Percentiles rank a stretch among this genome's conserved stretches.
Conservation (phyloP, 2,113 vertebrate species). For the Nycticorax nycticorax region DNA sequence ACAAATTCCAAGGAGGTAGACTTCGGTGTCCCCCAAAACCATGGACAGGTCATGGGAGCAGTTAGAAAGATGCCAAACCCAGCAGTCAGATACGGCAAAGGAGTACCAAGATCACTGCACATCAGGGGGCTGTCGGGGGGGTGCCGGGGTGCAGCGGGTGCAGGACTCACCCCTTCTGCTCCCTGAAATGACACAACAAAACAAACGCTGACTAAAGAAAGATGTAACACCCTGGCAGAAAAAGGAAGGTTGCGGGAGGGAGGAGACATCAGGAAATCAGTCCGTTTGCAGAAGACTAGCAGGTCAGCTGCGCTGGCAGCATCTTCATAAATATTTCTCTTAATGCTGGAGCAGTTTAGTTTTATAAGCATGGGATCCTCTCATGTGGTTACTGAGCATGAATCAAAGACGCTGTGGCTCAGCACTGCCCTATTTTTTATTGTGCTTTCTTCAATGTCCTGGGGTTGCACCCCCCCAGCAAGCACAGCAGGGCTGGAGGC, state of each 20-base stretch:
- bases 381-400: slow-evolving; percentile 31
- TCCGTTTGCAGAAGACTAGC: neutral
- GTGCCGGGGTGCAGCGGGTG: fast-evolving
- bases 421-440: neutral
- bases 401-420: neutral
- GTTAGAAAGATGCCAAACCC: neutral
- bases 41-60: neutral
- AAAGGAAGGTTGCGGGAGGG: neutral
- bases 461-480: neutral
- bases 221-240: neutral
- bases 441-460: neutral
- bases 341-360: slow-evolving; percentile 12
- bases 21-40: neutral
- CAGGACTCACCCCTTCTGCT: neutral
- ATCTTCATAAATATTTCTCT: slow-evolving; percentile 41
- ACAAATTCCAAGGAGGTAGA: neutral
- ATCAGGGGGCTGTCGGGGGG: fast-evolving
- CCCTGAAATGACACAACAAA: neutral
- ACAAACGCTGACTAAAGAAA: neutral
- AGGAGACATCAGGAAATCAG: slow-evolving; percentile 13
- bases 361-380: slow-evolving; percentile 14
- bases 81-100: neutral
- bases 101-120: neutral
- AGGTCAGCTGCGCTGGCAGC: slow-evolving; percentile 32
- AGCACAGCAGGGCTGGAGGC: neutral